A percentile compares a stretch with the other conserved stretches of the same genome.
Conservation (phyloP, 2,113 vertebrate genomes). For the Hucho hucho region DNA sequence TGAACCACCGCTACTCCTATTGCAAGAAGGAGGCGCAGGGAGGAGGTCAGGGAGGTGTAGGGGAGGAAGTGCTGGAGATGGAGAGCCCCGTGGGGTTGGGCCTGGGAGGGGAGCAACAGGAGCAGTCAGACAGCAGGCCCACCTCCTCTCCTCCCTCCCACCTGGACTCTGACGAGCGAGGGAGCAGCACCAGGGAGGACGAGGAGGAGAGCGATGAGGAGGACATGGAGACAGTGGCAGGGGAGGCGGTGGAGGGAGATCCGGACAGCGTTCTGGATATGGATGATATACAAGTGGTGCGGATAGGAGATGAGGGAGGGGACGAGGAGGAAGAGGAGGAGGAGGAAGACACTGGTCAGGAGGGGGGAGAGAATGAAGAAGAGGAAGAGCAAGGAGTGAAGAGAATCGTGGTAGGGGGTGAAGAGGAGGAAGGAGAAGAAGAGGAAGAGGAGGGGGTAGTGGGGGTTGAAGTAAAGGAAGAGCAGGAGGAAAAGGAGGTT, state of each 20-base stretch:
- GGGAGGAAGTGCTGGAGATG: neutral
- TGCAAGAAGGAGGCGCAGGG: constrained; percentile 91
- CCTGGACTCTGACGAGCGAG: constrained; percentile 89
- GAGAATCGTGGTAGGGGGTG: constrained; percentile 67
- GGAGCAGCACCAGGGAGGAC: constrained; percentile 87
- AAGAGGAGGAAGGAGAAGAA: constrained; percentile 60
- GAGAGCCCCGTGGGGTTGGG: constrained; percentile 48
- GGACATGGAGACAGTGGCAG: constrained; percentile 71
- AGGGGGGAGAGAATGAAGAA: constrained; percentile 63
- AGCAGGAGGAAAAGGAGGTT: constrained; percentile 54
- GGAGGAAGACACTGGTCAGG: constrained; percentile 51
- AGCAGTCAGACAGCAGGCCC: constrained; percentile 19
- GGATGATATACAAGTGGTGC: constrained; percentile 72
- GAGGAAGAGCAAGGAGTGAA: constrained; percentile 32
- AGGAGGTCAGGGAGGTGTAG: constrained; percentile 54
- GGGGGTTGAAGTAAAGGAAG: constrained; percentile 37
- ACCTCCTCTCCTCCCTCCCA: constrained; percentile 59
- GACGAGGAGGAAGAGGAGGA: constrained; percentile 55
- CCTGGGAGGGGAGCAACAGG: constrained; percentile 51
- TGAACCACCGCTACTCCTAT: constrained; percentile 99
- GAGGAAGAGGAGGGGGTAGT: constrained; percentile 36
- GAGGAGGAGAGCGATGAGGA: constrained; percentile 81
- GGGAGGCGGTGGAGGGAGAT: constrained; percentile 42
- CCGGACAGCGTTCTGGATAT: constrained; percentile 67
- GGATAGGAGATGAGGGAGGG: constrained; percentile 68